phyloP scores from a whole-genome alignment of 2,888 invertebrate genomes.

The Crematogaster levior region DNA sequence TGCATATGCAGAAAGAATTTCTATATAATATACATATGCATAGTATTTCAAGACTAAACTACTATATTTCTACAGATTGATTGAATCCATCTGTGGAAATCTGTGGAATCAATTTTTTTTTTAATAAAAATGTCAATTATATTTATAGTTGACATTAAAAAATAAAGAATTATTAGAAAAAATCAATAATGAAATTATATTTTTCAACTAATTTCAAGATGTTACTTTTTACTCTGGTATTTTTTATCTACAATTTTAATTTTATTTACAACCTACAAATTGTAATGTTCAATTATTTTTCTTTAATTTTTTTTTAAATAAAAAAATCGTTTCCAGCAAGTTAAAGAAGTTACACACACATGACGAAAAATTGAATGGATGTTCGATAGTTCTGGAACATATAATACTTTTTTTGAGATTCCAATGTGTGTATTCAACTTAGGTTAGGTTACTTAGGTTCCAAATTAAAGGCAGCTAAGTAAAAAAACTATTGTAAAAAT shows the following conservation, averaged over 20 bases:
- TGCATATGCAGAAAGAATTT: neutral
- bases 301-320: neutral
- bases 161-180: neutral
- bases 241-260: neutral
- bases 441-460: no score
- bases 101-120: neutral
- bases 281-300: neutral
- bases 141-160: neutral
- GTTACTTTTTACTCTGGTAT: neutral
- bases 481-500: neutral
- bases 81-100: no score
- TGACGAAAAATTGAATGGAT: neutral
- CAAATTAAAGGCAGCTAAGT: neutral
- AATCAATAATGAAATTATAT: neutral
- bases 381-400: neutral
- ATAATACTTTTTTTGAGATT: neutral
- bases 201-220: constrained; percentile 1
- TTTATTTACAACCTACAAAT: no score
- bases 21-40: neutral
- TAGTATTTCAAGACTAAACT: neutral
- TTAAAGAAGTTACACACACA: neutral
- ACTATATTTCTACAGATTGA: neutral
- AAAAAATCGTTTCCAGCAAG: neutral
- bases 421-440: neutral
- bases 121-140: neutral